Conservation (phyloP, 1,140 invertebrate genomes). For the Aplysia californica region DNA sequence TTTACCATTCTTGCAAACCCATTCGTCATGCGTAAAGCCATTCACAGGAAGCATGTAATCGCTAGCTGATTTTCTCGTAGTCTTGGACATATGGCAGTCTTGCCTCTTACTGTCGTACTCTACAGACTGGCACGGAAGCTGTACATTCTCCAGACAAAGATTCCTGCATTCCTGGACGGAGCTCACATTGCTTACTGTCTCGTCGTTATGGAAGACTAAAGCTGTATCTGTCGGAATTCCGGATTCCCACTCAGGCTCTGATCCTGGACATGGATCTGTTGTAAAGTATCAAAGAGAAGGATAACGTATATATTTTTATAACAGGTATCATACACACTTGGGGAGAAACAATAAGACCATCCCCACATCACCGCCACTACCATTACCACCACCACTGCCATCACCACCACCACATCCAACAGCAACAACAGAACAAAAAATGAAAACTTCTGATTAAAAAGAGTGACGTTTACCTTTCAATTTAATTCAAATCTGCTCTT, state of each 20-base stretch:
- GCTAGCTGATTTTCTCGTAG: conserved; percentile 20
- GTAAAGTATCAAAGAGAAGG: background rate
- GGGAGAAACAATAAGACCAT: too few relatives aligned
- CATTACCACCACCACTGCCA: too few relatives aligned
- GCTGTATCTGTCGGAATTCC: background rate
- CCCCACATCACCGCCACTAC: too few relatives aligned
- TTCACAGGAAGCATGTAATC: conserved; percentile 35
- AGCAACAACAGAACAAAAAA: background rate
- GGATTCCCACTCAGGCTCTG: background rate
- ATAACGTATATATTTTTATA: too few relatives aligned
- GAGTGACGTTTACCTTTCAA: too few relatives aligned
- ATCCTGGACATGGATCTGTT: conserved; percentile 13
- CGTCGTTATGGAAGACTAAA: conserved; percentile 43
- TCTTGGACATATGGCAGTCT: conserved; percentile 40
- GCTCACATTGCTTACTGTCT: conserved; percentile 21
- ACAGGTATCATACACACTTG: too few relatives aligned
- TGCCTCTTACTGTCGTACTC: conserved; percentile 36
- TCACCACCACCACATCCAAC: too few relatives aligned
- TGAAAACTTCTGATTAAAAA: too few relatives aligned
- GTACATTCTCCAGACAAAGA: conserved; percentile 29
- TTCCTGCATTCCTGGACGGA: conserved; percentile 29
- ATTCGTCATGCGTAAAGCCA: conserved; percentile 32
- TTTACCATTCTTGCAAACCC: too few relatives aligned
- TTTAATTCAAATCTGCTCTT: too few relatives aligned
- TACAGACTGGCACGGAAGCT: conserved; percentile 40